These are phyloP conservation scores for Brenthis ino DNA, from an alignment of 2,888 invertebrate species.

Conservation along the genomic window DNA sequence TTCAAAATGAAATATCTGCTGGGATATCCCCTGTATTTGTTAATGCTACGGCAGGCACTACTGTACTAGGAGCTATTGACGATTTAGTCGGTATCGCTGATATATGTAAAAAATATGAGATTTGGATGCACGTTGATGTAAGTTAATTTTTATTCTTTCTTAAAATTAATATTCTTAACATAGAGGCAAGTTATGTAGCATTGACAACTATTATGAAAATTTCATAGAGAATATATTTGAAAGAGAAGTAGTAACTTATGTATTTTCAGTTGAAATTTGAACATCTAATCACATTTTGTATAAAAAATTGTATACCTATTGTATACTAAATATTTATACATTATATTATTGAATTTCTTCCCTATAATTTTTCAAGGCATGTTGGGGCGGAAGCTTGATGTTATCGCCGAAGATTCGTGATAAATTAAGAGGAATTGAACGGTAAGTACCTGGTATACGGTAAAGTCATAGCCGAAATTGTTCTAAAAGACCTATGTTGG, in stretches of 20 bases:
- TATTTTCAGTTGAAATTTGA: no score
- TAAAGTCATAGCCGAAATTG: not conserved
- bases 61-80: constrained; percentile 92
- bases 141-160: constrained; percentile 46
- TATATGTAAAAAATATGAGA: constrained; percentile 84
- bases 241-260: no score
- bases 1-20: constrained; percentile 68
- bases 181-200: not conserved
- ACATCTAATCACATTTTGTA: no score
- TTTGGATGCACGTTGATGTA: constrained; percentile 94
- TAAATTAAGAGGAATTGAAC: constrained; percentile 85
- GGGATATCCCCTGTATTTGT: constrained; percentile 86
- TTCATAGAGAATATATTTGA: no score
- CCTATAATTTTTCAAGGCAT: constrained; percentile 80
- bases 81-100: constrained; percentile 85
- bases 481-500: not conserved
- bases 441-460: constrained; percentile 60
- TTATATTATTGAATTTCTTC: not conserved
- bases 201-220: not conserved
- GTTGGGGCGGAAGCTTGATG: constrained; percentile 89
- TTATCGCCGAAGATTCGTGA: constrained; percentile 85
- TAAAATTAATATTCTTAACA: not conserved
- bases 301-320: no score
- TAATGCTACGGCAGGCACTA: constrained; percentile 90
- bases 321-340: no score